Evolutionary conservation across 2,888 invertebrate genomes (phyloP), one percentile per base, ranked within the genome.

Genomic region (Dascillus cervinus): DNA sequence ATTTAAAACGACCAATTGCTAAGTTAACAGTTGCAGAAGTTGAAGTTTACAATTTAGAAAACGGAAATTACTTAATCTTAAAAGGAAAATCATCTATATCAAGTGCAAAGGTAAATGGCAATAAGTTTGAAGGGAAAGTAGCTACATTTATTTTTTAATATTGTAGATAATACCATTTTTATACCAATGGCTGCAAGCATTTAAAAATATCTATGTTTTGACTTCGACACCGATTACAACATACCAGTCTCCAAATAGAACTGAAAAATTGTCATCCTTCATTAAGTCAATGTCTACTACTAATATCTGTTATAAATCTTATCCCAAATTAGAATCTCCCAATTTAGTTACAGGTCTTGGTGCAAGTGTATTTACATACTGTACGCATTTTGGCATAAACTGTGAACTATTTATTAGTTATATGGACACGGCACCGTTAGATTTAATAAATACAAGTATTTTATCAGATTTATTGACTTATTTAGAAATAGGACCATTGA

Each of bases 271-370:
- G 6, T 39, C 49, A 13, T 53, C 55, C 14, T 32, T 60, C 20
- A 48, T 58, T 21, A 46, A 50, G 34, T 41, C 39, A 8, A 34
- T 63, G n/a, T 39, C 31, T 10, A 49, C 54, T 10, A 49, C 46
- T 19, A 31, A 37, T 8, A 29, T 32, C 10, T 37, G 35, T 20
- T 32, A 28, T 6, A 47, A 44, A 22, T 29, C 37, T 15, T 55
- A 47, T 37, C 33, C 37, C 6, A 52, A 47, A 39, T 40, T 65
- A 19, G 56, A 60, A 44, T 39, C 53, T 2, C 65, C 65, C 1
- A 65, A 65, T 42, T 43, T 64, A 24, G 43, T 62, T 3, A 55
- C 60, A 6, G 62, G 62, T 10, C 42, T 65, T 26, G 50, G 56
- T 12, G 61, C 63, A 13, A 50, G 49, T 37, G 44, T 62, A 26